Percentiles rank a stretch among this genome's conserved stretches.
These are phyloP conservation scores for Labeo calbasu DNA, from an alignment of 2,797 vertebrate species.

Conservation along the genomic window DNA sequence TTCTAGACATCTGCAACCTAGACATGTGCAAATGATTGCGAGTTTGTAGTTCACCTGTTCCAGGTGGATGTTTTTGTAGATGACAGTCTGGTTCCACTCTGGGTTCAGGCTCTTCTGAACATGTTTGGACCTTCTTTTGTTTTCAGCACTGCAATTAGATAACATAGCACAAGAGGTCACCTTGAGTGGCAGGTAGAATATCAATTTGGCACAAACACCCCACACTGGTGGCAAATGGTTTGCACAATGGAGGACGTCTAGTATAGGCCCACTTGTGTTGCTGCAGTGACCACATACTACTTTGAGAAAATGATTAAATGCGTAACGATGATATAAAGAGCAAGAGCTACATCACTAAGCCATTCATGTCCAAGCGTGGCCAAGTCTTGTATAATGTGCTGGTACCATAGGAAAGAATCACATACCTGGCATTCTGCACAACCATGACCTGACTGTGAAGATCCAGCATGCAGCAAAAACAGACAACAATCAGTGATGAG, in stretches of 20 bases:
- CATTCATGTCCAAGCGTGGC: conserved; percentile 49
- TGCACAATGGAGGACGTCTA: conserved; percentile 30
- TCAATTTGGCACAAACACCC: neutral
- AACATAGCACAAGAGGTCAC: conserved; percentile 53
- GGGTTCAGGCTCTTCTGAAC: conserved; percentile 94
- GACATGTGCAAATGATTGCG: neutral
- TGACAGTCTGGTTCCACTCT: conserved; percentile 99
- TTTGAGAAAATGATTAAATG: conserved; percentile 24
- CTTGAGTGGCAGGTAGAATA: conserved; percentile 45
- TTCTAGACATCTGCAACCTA: neutral
- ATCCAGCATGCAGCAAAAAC: conserved; percentile 86
- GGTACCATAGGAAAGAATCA: conserved; percentile 67
- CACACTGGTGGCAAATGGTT: conserved; percentile 25
- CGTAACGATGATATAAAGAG: conserved; percentile 15
- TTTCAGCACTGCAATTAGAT: conserved; percentile 86
- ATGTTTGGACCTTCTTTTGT: conserved; percentile 94
- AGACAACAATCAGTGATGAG: conserved; percentile 81
- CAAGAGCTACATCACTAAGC: conserved; percentile 42
- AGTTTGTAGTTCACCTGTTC: conserved; percentile 84
- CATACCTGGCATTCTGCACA: conserved; percentile 99
- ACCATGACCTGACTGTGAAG: conserved; percentile 99
- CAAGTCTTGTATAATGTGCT: conserved; percentile 39
- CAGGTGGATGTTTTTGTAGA: conserved; percentile 97
- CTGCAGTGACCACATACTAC: conserved; percentile 41
- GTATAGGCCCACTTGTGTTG: conserved; percentile 43